These are phyloP conservation scores for Upupa epops DNA, from an alignment of 2,113 vertebrate genomes.

Conservation along the genomic window DNA sequence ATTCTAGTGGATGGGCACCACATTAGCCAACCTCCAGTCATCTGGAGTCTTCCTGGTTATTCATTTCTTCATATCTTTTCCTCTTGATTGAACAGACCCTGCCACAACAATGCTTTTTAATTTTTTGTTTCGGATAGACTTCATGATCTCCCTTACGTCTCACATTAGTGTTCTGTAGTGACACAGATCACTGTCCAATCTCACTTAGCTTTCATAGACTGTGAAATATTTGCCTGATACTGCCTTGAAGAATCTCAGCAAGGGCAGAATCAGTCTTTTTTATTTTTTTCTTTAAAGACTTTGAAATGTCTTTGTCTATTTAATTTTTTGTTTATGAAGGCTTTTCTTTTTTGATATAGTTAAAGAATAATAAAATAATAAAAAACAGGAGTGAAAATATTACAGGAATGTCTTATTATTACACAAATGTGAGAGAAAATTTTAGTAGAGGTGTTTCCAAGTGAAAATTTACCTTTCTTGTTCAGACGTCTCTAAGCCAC, in stretches of 20 bases:
- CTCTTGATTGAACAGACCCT: too few species aligned
- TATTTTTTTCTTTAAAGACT: not conserved
- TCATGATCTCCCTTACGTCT: not conserved
- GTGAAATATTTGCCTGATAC: not conserved
- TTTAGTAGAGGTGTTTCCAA: not conserved
- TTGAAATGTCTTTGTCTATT: not conserved
- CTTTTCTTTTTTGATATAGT: not conserved
- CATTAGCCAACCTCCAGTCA: too few species aligned
- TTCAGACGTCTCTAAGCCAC: not conserved
- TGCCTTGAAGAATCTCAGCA: not conserved
- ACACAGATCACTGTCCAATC: not conserved
- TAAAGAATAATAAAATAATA: not conserved
- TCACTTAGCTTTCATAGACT: not conserved
- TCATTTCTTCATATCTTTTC: too few species aligned
- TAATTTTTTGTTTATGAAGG: not conserved
- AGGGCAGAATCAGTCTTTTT: not conserved
- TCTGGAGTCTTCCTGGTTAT: too few species aligned
- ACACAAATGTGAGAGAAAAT: not conserved
- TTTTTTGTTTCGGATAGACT: not conserved
- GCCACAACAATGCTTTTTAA: too few species aligned
- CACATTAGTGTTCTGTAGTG: not conserved
- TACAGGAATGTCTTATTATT: not conserved
- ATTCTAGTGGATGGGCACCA: too few species aligned
- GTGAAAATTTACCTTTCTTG: not conserved
- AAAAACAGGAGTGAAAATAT: not conserved